Evolutionary conservation across 23 tunicate species (phyloP), one percentile per base, ranked within the genome.

Genomic region (Styela clava): DNA sequence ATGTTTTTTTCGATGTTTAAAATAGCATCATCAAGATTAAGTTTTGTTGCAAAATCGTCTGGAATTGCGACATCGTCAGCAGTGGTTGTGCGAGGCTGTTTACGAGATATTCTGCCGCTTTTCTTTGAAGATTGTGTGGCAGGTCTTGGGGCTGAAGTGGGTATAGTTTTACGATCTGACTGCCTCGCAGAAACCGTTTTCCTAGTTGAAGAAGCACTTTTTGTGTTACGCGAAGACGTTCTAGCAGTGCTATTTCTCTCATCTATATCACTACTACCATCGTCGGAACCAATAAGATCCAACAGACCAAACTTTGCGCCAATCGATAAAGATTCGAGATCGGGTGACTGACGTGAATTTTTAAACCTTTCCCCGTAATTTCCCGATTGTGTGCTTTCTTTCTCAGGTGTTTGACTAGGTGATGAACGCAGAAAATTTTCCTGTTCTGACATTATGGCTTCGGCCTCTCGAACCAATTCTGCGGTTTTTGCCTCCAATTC

Each of bases 401-500:
- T 52, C 12, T 36, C 64, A 21, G 21, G 26, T 2, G 80, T 31
- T 34, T 74, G 34, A 35, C 52, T 26, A 2, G 80, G 80, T 31
- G 77, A 71, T 24, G 80, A 74, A 24, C 26, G 37, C 3, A 74
- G 64, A 24, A 74, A 74, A 25, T 74, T 34, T 34, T 74, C 80
- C 51, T 91, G 97, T 30, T 91, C 82, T 23, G 70, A 82, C 90
- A 91, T 82, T 68, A 86, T 71, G 16, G 35, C 71, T 19, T 91
- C 97, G 1, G 97, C 97, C 63, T 91, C 97, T 78, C 82, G 23
- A 0, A 91, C 97, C 31, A 91, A 80, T 61, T 78, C 79, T 2
- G 97, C 90, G 2, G 97, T 91, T 78, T 86, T 89, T 1, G 97
- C 97, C 70, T 91, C 97, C 26, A 91, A 85, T 51, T 86, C 85